Conservation (phyloP, 2,888 invertebrate species). For the Synanthedon formicaeformis region DNA sequence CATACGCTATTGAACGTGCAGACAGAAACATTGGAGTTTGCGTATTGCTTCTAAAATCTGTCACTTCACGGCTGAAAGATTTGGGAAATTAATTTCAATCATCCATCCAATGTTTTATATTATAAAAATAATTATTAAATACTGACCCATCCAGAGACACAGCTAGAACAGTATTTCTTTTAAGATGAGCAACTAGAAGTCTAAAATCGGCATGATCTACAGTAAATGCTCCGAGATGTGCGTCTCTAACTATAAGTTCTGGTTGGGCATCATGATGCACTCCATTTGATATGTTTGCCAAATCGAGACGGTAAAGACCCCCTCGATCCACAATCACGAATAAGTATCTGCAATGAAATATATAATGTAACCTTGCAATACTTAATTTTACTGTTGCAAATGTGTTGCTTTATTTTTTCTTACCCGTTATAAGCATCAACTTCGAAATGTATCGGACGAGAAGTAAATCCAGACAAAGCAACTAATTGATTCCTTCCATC, state of each 20-base stretch:
- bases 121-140: conserved; percentile 4
- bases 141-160: conserved; percentile 85
- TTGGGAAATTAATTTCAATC: background rate
- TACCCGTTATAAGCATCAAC: conserved; percentile 94
- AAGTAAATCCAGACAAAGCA: conserved; percentile 77
- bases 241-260: conserved; percentile 74
- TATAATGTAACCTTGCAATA: background rate
- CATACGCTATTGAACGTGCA: conserved; percentile 80
- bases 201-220: conserved; percentile 86
- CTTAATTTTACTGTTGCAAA: background rate
- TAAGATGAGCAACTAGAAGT: conserved; percentile 80
- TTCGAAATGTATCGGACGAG: conserved; percentile 83
- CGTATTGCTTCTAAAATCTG: conserved; percentile 79
- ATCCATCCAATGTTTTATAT: background rate
- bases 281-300: conserved; percentile 81
- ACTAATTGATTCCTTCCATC: conserved; percentile 78
- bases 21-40: conserved; percentile 80
- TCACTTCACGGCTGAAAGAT: conserved; percentile 72
- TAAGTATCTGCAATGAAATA: conserved; percentile 71
- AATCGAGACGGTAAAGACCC: conserved; percentile 81
- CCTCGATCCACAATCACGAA: conserved; percentile 68
- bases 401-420: conserved; percentile 14
- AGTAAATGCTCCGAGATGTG: conserved; percentile 82
- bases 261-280: conserved; percentile 77
- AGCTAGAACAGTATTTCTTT: conserved; percentile 81